Conservation (phyloP, 92 coral and sea anemone species). For the Zoanthus gigantus region DNA sequence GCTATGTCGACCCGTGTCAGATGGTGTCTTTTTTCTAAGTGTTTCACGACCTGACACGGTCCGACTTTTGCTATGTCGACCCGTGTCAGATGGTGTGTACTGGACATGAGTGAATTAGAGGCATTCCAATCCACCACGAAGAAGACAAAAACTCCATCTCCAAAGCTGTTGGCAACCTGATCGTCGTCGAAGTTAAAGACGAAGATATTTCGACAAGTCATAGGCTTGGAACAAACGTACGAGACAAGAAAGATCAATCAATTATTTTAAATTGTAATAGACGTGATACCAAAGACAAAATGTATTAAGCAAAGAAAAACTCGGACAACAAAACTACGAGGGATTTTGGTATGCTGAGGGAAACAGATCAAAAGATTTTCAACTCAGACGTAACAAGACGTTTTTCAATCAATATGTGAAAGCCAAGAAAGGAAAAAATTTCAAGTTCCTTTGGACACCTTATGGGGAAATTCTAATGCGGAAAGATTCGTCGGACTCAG, state of each 20-base stretch:
- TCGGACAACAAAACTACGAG: background rate
- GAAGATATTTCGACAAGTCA: background rate
- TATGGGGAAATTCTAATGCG: conserved; percentile 17
- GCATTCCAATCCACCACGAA: background rate
- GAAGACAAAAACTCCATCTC: background rate
- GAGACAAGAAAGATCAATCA: conserved; percentile 7
- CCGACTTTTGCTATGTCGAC: too few species aligned
- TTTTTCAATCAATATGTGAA: conserved; percentile 1
- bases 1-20: too few species aligned
- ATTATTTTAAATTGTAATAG: background rate
- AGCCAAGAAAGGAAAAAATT: conserved; percentile 1
- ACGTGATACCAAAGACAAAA: conserved; percentile 3
- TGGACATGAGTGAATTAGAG: background rate
- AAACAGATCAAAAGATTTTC: background rate
- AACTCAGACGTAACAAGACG: conserved; percentile 1
- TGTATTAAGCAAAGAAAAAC: background rate
- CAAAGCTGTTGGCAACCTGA: background rate
- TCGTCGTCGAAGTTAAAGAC: too few species aligned
- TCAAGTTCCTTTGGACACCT: conserved; percentile 13
- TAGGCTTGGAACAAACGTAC: background rate
- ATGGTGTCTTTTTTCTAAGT: too few species aligned
- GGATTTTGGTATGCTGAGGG: background rate
- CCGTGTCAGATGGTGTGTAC: too few species aligned
- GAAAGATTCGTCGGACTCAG: conserved; percentile 5
- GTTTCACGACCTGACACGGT: too few species aligned